Conservation (phyloP, 1,140 invertebrate species). For the Trichonephila clavipes region DNA sequence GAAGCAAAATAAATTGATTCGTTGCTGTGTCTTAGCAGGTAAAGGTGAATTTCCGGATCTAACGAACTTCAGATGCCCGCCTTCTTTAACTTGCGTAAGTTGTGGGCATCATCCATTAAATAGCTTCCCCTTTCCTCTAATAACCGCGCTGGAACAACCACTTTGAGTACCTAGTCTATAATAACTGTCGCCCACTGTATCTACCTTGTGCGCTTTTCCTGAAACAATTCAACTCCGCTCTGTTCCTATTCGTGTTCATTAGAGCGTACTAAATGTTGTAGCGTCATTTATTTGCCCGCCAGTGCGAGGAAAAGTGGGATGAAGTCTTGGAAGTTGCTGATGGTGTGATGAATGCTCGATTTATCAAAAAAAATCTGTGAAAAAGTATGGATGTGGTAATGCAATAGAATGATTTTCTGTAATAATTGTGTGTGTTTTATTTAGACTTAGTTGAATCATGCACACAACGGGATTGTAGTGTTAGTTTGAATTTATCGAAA, state of each 20-base stretch:
- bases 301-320: background rate
- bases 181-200: slow-evolving; percentile 54
- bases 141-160: slow-evolving; percentile 11
- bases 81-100: slow-evolving; percentile 25
- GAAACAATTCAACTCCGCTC: slow-evolving; percentile 60
- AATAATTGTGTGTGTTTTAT: too few relatives aligned
- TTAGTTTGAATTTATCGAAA: too few relatives aligned
- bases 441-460: too few relatives aligned
- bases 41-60: slow-evolving; percentile 31
- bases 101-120: slow-evolving; percentile 45
- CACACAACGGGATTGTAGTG: too few relatives aligned
- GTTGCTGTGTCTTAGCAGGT: slow-evolving; percentile 3
- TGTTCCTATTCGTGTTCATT: slow-evolving; percentile 59
- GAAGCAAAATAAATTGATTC: slow-evolving; percentile 13
- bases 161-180: slow-evolving; percentile 37
- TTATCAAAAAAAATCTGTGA: too few relatives aligned
- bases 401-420: too few relatives aligned
- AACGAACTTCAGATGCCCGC: slow-evolving; percentile 24
- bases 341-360: too few relatives aligned
- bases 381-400: too few relatives aligned
- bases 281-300: slow-evolving; percentile 36
- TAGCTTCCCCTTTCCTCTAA: slow-evolving; percentile 44
- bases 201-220: slow-evolving; percentile 19
- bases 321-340: background rate
- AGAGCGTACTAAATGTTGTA: slow-evolving; percentile 45